Evolutionary conservation across 2,888 invertebrate species (phyloP).

Genomic region (Andrena dorsata): DNA sequence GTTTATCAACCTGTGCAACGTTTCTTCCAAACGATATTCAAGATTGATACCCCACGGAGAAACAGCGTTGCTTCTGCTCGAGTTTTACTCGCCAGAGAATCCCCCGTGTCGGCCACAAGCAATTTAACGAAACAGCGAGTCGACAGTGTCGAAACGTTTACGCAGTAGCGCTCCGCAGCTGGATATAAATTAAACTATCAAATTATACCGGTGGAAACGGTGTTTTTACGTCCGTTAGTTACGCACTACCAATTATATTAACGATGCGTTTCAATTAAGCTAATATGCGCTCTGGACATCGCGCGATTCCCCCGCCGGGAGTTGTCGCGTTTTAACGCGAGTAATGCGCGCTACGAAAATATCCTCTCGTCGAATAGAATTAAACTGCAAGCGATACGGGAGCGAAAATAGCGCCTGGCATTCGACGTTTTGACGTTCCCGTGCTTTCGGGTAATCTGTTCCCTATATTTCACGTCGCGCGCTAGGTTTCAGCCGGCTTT

Average conservation of each 20-base stretch:
- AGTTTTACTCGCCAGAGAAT: constrained; percentile 14
- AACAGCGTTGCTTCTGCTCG: not conserved
- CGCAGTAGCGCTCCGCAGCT: constrained; percentile 21
- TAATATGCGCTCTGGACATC: constrained; percentile 61
- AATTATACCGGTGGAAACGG: constrained; percentile 42
- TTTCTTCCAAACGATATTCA: too few relatives aligned
- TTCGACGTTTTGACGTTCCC: not conserved
- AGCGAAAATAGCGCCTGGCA: constrained; percentile 13
- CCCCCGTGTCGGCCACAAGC: constrained; percentile 16
- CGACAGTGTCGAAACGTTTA: constrained; percentile 21
- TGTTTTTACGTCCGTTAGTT: constrained; percentile 66
- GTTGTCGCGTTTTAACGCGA: constrained; percentile 37
- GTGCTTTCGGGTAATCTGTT: not conserved
- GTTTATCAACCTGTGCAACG: too few relatives aligned
- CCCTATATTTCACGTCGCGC: not conserved
- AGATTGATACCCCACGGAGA: not conserved
- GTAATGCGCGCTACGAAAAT: constrained; percentile 43
- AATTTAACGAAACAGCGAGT: constrained; percentile 51
- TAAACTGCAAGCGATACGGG: constrained; percentile 14
- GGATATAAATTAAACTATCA: constrained; percentile 66
- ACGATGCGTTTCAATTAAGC: constrained; percentile 72
- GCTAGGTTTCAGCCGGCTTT: too few relatives aligned
- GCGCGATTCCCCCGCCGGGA: constrained; percentile 30
- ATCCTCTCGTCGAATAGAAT: constrained; percentile 37
- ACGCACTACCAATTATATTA: constrained; percentile 70